Evolutionary conservation across 2,888 invertebrate species (phyloP).

Genomic region (Cataglyphis cursor): DNA sequence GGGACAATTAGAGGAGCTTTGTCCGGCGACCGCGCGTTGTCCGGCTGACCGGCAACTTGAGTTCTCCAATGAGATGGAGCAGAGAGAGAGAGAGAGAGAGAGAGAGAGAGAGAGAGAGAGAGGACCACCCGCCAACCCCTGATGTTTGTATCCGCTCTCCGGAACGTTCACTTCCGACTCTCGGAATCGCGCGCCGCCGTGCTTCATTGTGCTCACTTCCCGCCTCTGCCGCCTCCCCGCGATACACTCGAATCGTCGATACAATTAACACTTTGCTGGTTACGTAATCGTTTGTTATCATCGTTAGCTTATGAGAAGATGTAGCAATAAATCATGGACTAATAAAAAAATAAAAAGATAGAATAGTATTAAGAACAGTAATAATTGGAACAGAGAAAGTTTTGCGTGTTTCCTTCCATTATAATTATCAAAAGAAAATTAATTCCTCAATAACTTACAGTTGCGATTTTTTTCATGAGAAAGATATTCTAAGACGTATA

Average conservation of each 20-base stretch:
- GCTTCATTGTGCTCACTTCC: slow-evolving; percentile 57
- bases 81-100: slow-evolving; percentile 16
- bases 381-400: background rate
- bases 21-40: slow-evolving; percentile 81
- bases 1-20: slow-evolving; percentile 84
- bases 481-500: background rate
- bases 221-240: slow-evolving; percentile 23
- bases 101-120: slow-evolving; percentile 22
- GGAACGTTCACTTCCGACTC: slow-evolving; percentile 78
- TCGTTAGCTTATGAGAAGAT: background rate
- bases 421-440: background rate
- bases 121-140: slow-evolving; percentile 84
- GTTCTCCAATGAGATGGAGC: slow-evolving; percentile 70
- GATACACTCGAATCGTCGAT: slow-evolving; percentile 60
- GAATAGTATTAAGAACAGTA: background rate
- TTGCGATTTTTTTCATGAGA: background rate
- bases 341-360: background rate
- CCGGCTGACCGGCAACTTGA: slow-evolving; percentile 81
- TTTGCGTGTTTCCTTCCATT: background rate
- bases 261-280: slow-evolving; percentile 18
- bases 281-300: background rate
- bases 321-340: too few relatives aligned
- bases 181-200: slow-evolving; percentile 50
- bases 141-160: slow-evolving; percentile 83
- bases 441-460: background rate